Percentiles rank a stretch among this genome's conserved stretches.
phyloP scores from a whole-genome alignment of 2,113 vertebrate species.

The Cheilinus undulatus region DNA sequence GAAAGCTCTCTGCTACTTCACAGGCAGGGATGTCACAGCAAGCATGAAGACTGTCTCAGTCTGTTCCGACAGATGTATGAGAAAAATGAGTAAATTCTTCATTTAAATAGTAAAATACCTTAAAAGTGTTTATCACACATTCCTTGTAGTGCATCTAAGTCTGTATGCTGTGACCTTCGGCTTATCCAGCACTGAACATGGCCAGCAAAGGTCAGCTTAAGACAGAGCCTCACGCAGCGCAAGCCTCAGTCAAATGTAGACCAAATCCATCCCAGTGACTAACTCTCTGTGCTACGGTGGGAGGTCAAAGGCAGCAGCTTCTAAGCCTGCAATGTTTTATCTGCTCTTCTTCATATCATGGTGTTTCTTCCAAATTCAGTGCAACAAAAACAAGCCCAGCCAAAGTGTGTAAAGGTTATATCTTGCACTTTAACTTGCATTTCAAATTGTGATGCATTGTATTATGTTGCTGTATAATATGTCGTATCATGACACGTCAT shows the following conservation, averaged over 20 bases:
- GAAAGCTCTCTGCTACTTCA: conserved; percentile 44
- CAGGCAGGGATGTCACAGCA: conserved; percentile 17
- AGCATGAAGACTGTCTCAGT: neutral
- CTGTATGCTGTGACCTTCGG: neutral
- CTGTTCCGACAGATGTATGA: conserved; percentile 1
- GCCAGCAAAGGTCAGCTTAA: conserved; percentile 15
- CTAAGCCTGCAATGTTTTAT: too few relatives aligned
- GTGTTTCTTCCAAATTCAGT: too few relatives aligned
- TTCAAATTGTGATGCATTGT: too few relatives aligned
- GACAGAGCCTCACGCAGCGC: neutral
- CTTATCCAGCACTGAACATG: neutral
- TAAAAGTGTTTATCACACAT: neutral
- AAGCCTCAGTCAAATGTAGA: neutral
- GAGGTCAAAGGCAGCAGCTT: neutral
- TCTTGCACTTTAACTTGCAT: too few relatives aligned
- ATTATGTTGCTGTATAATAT: too few relatives aligned
- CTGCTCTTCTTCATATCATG: too few relatives aligned
- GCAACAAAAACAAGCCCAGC: too few relatives aligned
- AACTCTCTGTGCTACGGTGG: neutral
- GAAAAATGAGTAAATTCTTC: neutral
- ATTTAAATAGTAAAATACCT: neutral
- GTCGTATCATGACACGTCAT: too few relatives aligned
- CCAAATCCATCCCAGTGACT: neutral
- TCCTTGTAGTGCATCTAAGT: neutral
- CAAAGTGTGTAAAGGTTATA: too few relatives aligned